phyloP scores from a whole-genome alignment of 1,140 invertebrate genomes.

The Plodia interpunctella region DNA sequence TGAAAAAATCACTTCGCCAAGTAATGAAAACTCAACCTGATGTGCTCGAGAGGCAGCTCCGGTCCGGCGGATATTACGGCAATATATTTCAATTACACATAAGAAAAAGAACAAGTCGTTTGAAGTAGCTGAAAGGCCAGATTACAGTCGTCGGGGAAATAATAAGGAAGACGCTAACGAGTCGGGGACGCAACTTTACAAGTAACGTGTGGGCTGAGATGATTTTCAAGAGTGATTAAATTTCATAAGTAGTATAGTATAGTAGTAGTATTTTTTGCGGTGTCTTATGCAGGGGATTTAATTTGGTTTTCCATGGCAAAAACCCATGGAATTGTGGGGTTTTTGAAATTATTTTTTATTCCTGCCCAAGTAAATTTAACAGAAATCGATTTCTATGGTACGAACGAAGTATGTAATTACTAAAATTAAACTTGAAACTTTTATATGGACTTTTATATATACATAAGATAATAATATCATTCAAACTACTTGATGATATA shows the following conservation, averaged over 20 bases:
- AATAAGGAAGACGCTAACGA: constrained; percentile 69
- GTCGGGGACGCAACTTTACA: constrained; percentile 54
- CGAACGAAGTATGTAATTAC: no score
- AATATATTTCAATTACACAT: constrained; percentile 77
- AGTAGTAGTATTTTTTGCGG: constrained; percentile 26
- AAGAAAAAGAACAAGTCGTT: constrained; percentile 76
- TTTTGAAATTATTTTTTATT: no score
- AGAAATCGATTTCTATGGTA: no score
- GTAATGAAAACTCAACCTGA: constrained; percentile 72
- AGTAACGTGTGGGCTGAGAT: constrained; percentile 45
- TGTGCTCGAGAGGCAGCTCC: constrained; percentile 60
- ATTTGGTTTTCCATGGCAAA: background rate
- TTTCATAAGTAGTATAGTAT: constrained; percentile 29
- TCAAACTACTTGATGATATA: no score
- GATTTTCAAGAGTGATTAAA: constrained; percentile 39
- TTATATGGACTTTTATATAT: no score
- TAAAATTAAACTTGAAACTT: no score
- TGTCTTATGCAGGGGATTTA: background rate
- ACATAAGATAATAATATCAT: no score
- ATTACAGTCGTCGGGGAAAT: constrained; percentile 67
- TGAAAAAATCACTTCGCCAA: constrained; percentile 68
- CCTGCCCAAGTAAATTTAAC: no score
- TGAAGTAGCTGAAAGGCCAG: constrained; percentile 71
- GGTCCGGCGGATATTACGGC: constrained; percentile 72
- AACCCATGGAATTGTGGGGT: no score